These are phyloP conservation scores for Epinotia nisella DNA, from an alignment of 2,888 invertebrate species.

Conservation along the genomic window DNA sequence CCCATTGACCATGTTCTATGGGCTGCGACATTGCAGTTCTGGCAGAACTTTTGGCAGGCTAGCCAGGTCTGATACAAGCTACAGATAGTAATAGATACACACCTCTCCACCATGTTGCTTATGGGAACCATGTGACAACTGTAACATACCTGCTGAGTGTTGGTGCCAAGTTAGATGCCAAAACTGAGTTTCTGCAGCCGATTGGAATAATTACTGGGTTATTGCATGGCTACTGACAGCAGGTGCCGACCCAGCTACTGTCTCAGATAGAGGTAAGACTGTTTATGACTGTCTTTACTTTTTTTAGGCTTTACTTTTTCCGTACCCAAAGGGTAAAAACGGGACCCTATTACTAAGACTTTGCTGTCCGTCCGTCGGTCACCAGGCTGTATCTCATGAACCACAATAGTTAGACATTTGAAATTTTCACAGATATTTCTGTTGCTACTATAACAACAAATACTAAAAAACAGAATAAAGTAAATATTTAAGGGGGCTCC, in stretches of 20 bases:
- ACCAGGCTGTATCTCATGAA: too few relatives aligned
- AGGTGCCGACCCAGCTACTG: conserved; percentile 93
- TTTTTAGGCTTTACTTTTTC: too few relatives aligned
- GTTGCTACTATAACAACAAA: too few relatives aligned
- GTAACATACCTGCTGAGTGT: conserved; percentile 90
- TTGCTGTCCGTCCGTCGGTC: neutral
- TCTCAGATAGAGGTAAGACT: conserved; percentile 89
- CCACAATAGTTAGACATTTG: too few relatives aligned
- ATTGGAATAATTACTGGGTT: conserved; percentile 95
- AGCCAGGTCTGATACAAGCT: conserved; percentile 87
- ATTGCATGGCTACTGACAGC: conserved; percentile 90
- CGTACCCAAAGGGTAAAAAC: too few relatives aligned
- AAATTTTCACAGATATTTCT: too few relatives aligned
- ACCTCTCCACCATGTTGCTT: conserved; percentile 96
- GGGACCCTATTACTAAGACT: too few relatives aligned
- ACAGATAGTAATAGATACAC: conserved; percentile 96
- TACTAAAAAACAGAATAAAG: too few relatives aligned
- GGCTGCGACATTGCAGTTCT: conserved; percentile 89
- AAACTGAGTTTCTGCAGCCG: conserved; percentile 95
- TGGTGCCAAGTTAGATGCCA: conserved; percentile 90
- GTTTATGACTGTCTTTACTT: neutral
- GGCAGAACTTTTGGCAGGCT: conserved; percentile 82
- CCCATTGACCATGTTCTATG: conserved; percentile 88
- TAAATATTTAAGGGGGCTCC: too few relatives aligned
- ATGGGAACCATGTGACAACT: conserved; percentile 92